A percentile compares a stretch with the other conserved stretches of the same genome.
Evolutionary conservation across 2,113 vertebrate species (phyloP).

Genomic region (Phalacrocorax aristotelis): DNA sequence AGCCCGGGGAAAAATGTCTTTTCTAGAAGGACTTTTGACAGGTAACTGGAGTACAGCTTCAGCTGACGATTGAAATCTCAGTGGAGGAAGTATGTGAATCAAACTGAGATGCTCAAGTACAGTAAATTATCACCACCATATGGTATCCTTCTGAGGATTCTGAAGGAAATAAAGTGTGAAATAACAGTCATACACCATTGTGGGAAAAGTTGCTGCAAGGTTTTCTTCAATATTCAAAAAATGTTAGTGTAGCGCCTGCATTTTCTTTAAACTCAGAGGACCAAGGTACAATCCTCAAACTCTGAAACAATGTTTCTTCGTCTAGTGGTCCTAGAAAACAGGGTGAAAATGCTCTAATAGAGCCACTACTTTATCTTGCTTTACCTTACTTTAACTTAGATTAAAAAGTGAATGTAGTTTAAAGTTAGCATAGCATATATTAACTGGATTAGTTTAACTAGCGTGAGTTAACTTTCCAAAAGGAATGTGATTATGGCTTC

Average conservation of each 20-base stretch:
- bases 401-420: neutral
- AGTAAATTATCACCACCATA: conserved; percentile 63
- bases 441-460: neutral
- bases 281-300: neutral
- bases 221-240: neutral
- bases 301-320: neutral
- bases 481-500: neutral
- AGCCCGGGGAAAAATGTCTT: neutral
- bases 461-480: neutral
- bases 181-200: neutral
- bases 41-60: conserved; percentile 18
- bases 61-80: conserved; percentile 46
- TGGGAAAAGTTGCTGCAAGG: neutral
- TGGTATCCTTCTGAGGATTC: conserved; percentile 62
- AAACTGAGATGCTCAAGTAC: conserved; percentile 28
- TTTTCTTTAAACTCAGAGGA: neutral
- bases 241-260: neutral
- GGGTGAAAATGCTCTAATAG: neutral
- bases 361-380: neutral
- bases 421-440: neutral
- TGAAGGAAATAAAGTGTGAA: conserved; percentile 67
- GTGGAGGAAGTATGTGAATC: conserved; percentile 54
- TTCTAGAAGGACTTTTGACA: conserved; percentile 34
- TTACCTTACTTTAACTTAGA: neutral
- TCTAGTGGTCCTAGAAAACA: neutral